These are phyloP conservation scores for Cydia fagiglandana DNA, from an alignment of 1,140 invertebrate species.

Conservation along the genomic window DNA sequence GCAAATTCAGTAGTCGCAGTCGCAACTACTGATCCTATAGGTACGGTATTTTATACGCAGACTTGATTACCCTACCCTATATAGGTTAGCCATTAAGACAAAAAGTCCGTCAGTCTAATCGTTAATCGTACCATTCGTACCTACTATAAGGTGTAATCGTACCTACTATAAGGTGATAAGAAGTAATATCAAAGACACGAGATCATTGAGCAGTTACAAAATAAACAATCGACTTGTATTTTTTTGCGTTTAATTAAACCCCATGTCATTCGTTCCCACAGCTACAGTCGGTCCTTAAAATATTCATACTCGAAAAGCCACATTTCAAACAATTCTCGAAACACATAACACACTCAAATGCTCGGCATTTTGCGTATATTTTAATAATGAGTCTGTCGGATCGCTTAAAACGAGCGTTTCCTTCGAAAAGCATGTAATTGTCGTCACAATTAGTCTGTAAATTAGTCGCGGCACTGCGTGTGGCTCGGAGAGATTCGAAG, in stretches of 20 bases:
- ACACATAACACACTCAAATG: not conserved
- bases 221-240: not conserved
- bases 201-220: not conserved
- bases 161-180: too few relatives aligned
- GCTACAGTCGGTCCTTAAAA: not conserved
- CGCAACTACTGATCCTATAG: not conserved
- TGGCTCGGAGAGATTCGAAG: constrained; percentile 32
- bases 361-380: constrained; percentile 8
- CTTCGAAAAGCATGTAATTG: constrained; percentile 21
- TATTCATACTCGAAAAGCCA: not conserved
- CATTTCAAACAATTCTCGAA: not conserved
- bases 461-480: constrained; percentile 49
- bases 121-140: too few relatives aligned
- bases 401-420: constrained; percentile 13
- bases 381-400: not conserved
- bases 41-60: not conserved
- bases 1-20: not conserved
- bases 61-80: not conserved
- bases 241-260: not conserved
- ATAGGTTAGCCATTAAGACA: too few relatives aligned
- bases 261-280: not conserved
- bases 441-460: constrained; percentile 46
- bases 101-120: too few relatives aligned
- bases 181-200: too few relatives aligned
- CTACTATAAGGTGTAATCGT: too few relatives aligned